phyloP scores from a whole-genome alignment of 2,888 invertebrate species.

The Zaprionus lineosus region DNA sequence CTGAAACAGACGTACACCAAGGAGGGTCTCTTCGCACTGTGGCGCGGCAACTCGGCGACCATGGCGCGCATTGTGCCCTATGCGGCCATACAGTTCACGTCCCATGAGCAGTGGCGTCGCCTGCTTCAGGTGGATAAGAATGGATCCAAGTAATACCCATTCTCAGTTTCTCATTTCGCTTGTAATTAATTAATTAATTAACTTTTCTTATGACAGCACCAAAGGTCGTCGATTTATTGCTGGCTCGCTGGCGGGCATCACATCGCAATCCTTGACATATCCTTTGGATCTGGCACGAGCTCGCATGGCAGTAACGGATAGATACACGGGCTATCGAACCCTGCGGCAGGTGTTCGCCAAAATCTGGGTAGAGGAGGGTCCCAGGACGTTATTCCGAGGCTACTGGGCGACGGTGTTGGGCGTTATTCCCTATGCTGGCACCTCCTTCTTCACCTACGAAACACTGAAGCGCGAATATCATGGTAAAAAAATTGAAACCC shows the following conservation, averaged over 20 bases:
- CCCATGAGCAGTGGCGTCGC: constrained; percentile 98
- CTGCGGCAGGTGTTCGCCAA: constrained; percentile 86
- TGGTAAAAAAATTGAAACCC: too few relatives aligned
- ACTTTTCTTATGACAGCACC: constrained; percentile 67
- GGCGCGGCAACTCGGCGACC: constrained; percentile 99
- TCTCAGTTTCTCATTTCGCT: not conserved
- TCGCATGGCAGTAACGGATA: constrained; percentile 96
- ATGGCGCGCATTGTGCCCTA: constrained; percentile 98
- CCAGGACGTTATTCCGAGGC: constrained; percentile 91
- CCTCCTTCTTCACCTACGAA: constrained; percentile 98
- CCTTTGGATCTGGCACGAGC: constrained; percentile 98
- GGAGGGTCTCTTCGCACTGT: constrained; percentile 93
- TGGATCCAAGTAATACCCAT: constrained; percentile 83
- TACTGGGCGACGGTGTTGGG: constrained; percentile 95
- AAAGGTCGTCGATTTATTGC: constrained; percentile 87
- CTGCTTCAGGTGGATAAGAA: constrained; percentile 88
- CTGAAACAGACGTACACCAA: constrained; percentile 87
- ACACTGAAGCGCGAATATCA: constrained; percentile 91
- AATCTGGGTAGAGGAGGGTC: constrained; percentile 91
- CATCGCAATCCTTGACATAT: constrained; percentile 96
- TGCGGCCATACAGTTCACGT: constrained; percentile 98
- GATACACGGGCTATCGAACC: constrained; percentile 87
- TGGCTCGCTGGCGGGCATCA: constrained; percentile 97
- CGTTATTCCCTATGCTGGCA: constrained; percentile 97
- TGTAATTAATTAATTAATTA: not conserved